These are phyloP conservation scores for Campylomormyrus tamandua DNA, from an alignment of 2,113 vertebrate genomes.

Conservation along the genomic window DNA sequence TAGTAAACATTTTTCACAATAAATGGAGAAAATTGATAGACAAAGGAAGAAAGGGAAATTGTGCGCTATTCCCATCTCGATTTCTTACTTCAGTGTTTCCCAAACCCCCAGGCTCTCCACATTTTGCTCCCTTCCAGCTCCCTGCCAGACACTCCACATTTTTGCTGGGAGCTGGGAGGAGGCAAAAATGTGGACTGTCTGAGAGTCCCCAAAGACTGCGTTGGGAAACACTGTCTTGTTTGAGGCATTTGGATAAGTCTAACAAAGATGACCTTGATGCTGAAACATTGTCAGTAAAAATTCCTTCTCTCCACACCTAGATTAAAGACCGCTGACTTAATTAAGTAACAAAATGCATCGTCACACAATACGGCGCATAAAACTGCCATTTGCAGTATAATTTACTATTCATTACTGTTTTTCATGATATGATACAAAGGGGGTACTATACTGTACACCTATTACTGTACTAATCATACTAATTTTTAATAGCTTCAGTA, in stretches of 20 bases:
- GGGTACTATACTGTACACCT: not conserved
- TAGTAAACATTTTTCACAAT: not conserved
- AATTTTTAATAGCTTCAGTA: not conserved
- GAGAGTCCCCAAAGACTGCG: not conserved
- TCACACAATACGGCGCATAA: not conserved
- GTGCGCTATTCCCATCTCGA: not conserved
- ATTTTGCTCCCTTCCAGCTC: not conserved
- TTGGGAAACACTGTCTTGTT: not conserved
- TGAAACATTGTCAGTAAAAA: not conserved
- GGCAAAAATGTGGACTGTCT: not conserved
- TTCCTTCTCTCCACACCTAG: not conserved
- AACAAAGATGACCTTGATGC: not conserved
- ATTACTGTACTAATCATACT: not conserved
- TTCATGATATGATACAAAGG: not conserved
- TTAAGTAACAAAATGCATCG: not conserved
- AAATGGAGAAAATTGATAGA: not conserved
- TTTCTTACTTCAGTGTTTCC: not conserved
- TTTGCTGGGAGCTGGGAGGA: not conserved
- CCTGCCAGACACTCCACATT: not conserved
- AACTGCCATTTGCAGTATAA: not conserved
- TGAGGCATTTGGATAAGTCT: not conserved
- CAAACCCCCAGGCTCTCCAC: not conserved
- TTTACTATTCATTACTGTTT: not conserved
- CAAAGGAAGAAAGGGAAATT: not conserved
- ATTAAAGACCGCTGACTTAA: not conserved